phyloP scores from a whole-genome alignment of 2,113 vertebrate genomes.

The Sula dactylatra region DNA sequence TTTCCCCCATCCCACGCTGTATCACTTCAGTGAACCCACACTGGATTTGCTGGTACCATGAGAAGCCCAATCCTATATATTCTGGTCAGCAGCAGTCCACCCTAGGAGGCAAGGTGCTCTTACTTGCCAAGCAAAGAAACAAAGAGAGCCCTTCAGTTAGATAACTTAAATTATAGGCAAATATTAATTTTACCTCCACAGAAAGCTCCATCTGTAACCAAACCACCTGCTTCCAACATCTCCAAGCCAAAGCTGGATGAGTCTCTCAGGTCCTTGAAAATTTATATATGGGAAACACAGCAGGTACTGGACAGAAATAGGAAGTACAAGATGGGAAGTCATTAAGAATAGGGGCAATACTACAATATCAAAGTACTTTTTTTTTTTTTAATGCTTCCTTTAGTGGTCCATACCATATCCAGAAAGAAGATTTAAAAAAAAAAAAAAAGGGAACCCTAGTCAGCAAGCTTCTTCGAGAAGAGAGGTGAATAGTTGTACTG shows the following conservation, averaged over 20 bases:
- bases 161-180: no score
- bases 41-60: rapidly evolving
- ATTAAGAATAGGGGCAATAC: neutral
- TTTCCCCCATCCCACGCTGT: no score
- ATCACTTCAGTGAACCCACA: neutral
- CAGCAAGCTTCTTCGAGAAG: neutral
- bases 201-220: neutral
- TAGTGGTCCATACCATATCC: neutral
- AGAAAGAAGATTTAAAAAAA: neutral
- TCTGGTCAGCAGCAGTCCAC: neutral
- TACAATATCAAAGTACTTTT: neutral
- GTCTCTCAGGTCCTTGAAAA: neutral
- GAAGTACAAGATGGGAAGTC: neutral
- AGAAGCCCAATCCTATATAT: rapidly evolving
- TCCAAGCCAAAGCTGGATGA: neutral
- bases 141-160: neutral
- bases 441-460: neutral
- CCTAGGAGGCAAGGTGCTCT: neutral
- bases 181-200: neutral
- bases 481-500: neutral
- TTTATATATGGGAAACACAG: neutral
- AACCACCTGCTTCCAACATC: neutral
- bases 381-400: neutral
- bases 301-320: neutral
- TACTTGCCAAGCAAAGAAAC: neutral